A percentile compares a stretch with the other conserved stretches of the same genome.
These are phyloP conservation scores for Hippasteria phrygiana DNA, from an alignment of 53 echinoderm and acorn worm species.

Conservation along the genomic window DNA sequence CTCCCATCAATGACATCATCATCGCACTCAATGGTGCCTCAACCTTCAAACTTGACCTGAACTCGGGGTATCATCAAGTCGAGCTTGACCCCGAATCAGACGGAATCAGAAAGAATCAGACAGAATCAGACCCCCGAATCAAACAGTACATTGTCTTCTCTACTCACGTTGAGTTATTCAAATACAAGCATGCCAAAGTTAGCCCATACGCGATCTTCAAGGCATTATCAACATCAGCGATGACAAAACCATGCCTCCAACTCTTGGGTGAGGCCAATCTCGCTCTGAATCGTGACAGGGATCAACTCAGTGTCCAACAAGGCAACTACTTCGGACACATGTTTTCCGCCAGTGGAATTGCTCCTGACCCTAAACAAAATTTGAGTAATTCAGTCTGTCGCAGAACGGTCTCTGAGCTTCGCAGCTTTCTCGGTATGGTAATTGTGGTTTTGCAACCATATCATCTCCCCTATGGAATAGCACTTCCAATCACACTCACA, in stretches of 20 bases:
- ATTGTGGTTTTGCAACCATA: conserved; percentile 56
- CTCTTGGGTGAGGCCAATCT: neutral
- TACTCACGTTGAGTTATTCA: too few species aligned
- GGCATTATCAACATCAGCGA: conserved; percentile 46
- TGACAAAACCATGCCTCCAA: conserved; percentile 18
- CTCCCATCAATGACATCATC: too few species aligned
- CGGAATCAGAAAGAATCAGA: too few species aligned
- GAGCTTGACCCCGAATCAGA: too few species aligned
- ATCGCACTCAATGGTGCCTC: too few species aligned
- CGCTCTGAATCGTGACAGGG: too few species aligned
- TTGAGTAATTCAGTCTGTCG: conserved; percentile 38
- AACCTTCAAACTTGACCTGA: too few species aligned
- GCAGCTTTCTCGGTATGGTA: conserved; percentile 74
- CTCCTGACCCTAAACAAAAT: conserved; percentile 59
- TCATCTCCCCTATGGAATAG: conserved; percentile 54
- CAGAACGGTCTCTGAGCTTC: conserved; percentile 49
- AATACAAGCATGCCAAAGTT: too few species aligned
- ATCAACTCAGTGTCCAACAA: neutral
- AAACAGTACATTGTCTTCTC: too few species aligned
- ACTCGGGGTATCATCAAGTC: too few species aligned
- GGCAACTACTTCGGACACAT: conserved; percentile 53
- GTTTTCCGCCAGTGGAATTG: too few species aligned
- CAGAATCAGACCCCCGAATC: too few species aligned
- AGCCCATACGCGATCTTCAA: conserved; percentile 32
- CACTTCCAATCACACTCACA: conserved; percentile 33